Evolutionary conservation across 2,797 vertebrate genomes (phyloP), one percentile per base, ranked within the genome.

Genomic region (Oceanodroma leucorhoa): DNA sequence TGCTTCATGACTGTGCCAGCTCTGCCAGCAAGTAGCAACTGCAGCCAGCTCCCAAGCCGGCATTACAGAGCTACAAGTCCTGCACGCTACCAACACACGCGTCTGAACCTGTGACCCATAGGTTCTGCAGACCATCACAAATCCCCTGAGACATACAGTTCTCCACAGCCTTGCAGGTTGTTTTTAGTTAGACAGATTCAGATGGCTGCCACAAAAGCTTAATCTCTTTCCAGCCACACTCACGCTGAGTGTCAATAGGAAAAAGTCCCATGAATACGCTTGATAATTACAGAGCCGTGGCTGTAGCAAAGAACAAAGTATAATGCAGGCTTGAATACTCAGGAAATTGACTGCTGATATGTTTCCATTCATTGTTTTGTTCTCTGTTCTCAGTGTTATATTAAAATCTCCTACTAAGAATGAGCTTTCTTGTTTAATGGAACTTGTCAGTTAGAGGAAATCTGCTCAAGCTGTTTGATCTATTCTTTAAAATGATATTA

Each of bases 311-410:
- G 94, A 95, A 95, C 94, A 97, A 96, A 96, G 92, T 83, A 91
- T 96, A 96, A 97, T 93, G 83, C 94, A 96, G 83, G 73, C 91
- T 91, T 95, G 83, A 96, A 90, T 95, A 91, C 83, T 83, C 93
- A 95, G 95, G 94, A 96, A 97, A 97, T 94, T 87, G 93, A 93
- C 94, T 93, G 95, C 93, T 96, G 92, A 96, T 97, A 83, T 94
- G 93, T 96, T 97, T 97, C 96, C 95, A 96, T 96, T 95, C 94
- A 96, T 96, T 97, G 96, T 97, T 97, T 86, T 93, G 92, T 95
- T 95, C 95, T 94, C 95, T 96, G 95, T 95, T 95, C 94, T 96
- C 95, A 95, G 73, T 72, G 92, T 94, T 95, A 95, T 95, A 96
- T 95, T 96, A 95, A 96, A 96, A 95, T 90, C 92, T 96, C 82